Evolutionary conservation across 2,113 vertebrate species (phyloP), one percentile per base, ranked within the genome.

Genomic region (Scortum barcoo): DNA sequence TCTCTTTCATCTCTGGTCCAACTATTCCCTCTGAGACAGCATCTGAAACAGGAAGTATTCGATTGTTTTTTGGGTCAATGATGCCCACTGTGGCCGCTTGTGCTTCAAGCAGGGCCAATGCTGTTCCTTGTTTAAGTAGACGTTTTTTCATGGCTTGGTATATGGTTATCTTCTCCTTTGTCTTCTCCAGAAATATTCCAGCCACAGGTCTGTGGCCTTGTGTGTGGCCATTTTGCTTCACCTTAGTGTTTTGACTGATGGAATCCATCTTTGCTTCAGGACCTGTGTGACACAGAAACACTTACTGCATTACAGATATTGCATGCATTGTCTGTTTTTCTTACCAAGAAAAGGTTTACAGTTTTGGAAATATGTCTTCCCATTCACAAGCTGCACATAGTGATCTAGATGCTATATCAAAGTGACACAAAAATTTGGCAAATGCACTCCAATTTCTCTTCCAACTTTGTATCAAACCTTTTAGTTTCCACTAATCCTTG

Each of bases 91-190:
- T 99, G 81, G 97, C 97, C 0, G 97, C 98, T 91, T 99, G 98
- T 0, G 98, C 97, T 89, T 99, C 98, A 66, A 99, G 93, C 5
- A 99, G 93, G 82, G 97, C 97, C 0, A 98, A 95, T 0, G 97
- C 97, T 0, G 97, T 98, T 80, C 96, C 97, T 0, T 96, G 96
- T n/a, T 96, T 95, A 53, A 99, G 96, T 68, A 99, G 94, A 5
- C 95, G 86, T 69, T 97, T 98, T 88, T 98, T 99, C 96, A 98
- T 97, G 80, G 97, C 98, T 86, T 98, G 96, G 89, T 98, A 99
- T 48, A 99, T 96, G 0, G 97, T 96, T 0, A 97, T 92, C 42
- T 96, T 96, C 90, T 97, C 95, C 85, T 97, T 97, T 2, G 96
- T 95, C 51, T 95, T 95, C 19, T 97, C 97, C n/a, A 98, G 94